Conservation (phyloP, 2,797 vertebrate genomes). For the Phalanger gymnotis region DNA sequence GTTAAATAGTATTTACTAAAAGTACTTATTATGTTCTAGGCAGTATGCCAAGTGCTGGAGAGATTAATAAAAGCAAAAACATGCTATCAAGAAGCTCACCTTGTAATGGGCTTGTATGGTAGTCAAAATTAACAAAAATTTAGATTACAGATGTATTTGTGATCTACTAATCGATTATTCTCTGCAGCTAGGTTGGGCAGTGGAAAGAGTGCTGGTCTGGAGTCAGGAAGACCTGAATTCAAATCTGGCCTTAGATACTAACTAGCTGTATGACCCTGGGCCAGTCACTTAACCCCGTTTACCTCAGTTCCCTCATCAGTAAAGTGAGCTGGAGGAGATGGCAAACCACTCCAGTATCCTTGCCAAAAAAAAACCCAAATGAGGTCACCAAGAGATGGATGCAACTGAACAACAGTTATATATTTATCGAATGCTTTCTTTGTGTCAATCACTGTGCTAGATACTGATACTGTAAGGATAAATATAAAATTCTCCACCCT, state of each 20-base stretch:
- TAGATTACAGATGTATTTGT: not conserved
- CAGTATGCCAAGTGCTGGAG: not conserved
- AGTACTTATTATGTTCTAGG: not conserved
- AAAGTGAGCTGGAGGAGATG: not conserved
- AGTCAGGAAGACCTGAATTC: not conserved
- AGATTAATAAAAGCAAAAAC: not conserved
- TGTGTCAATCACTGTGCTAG: not conserved
- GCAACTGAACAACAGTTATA: not conserved
- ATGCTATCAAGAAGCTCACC: not conserved
- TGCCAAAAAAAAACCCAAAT: not conserved
- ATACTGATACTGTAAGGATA: not conserved
- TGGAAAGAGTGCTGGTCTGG: not conserved
- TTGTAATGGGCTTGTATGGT: not conserved
- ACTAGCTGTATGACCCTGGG: not conserved
- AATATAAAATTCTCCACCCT: not conserved
- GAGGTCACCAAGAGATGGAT: not conserved
- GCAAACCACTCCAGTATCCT: not conserved
- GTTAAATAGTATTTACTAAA: not conserved
- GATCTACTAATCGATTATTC: not conserved
- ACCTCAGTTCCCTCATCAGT: not conserved
- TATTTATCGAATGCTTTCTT: not conserved
- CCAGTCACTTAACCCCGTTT: not conserved
- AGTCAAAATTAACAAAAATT: not conserved
- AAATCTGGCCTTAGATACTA: not conserved
- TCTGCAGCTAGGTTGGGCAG: not conserved